phyloP scores from a whole-genome alignment of 37 sponge, comb jelly and placozoan genomes.

The Spongilla lacustris region DNA sequence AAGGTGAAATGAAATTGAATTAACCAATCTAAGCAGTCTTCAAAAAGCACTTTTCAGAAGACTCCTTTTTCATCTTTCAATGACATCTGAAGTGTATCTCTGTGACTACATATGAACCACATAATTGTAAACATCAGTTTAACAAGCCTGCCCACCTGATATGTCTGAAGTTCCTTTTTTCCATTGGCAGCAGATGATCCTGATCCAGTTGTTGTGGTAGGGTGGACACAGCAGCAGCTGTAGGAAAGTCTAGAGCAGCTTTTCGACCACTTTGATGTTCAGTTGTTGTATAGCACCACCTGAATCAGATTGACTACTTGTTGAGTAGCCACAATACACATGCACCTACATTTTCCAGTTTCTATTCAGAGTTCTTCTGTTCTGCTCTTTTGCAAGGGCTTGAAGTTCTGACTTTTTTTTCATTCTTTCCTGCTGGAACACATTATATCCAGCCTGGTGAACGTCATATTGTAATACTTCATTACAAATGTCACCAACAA shows the following conservation, averaged over 20 bases:
- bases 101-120: not conserved
- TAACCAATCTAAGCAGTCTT: not conserved
- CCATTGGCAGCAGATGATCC: conserved; percentile 18
- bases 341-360: conserved; percentile 51
- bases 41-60: not conserved
- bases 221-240: not conserved
- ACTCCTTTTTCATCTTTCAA: not conserved
- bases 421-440: not conserved
- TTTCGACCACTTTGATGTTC: not conserved
- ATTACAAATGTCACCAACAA: not conserved
- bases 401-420: conserved; percentile 28
- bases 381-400: not conserved
- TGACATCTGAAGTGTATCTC: not conserved
- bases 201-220: conserved; percentile 40
- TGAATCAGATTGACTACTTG: not conserved
- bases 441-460: not conserved
- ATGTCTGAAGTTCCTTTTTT: conserved; percentile 10
- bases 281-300: not conserved
- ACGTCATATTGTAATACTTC: conserved; percentile 18
- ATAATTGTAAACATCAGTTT: too few species aligned
- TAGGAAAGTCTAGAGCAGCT: not conserved
- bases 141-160: conserved; percentile 15
- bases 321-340: not conserved
- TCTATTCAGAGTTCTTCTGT: not conserved
- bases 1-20: not conserved